Conservation (phyloP, 2,888 invertebrate species). For the Panorpa germanica region DNA sequence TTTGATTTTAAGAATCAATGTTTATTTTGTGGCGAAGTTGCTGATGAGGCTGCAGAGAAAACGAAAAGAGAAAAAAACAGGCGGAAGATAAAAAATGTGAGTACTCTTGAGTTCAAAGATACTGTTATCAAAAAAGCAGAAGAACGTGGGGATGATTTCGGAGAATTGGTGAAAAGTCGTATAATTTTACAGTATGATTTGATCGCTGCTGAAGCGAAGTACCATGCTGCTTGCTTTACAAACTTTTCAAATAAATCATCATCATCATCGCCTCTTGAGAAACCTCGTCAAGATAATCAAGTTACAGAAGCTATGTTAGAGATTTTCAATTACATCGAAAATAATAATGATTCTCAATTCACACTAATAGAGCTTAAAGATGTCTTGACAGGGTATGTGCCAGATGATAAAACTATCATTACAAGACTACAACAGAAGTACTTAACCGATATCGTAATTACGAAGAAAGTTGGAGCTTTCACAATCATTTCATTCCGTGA, state of each 20-base stretch:
- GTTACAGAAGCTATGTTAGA: conserved; percentile 19
- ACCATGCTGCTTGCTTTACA: conserved; percentile 19
- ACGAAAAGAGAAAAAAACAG: conserved; percentile 18
- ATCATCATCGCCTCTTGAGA: conserved; percentile 17
- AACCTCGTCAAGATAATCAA: conserved; percentile 18
- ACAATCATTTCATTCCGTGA: no score
- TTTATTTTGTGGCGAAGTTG: conserved; percentile 20
- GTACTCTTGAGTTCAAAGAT: conserved; percentile 19
- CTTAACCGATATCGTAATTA: no score
- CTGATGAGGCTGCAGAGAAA: conserved; percentile 18
- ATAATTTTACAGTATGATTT: conserved; percentile 16
- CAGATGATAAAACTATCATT: no score
- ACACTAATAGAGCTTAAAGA: conserved; percentile 19
- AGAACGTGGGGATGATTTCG: conserved; percentile 18
- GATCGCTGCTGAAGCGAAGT: no score
- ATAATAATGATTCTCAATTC: conserved; percentile 20
- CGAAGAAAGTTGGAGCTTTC: no score
- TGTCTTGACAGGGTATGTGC: no score
- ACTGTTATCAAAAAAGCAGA: conserved; percentile 19
- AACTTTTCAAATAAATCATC: conserved; percentile 17
- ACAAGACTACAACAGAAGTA: no score
- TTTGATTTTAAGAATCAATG: conserved; percentile 17
- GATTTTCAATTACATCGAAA: conserved; percentile 20
- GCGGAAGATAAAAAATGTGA: conserved; percentile 17
- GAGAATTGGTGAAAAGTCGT: conserved; percentile 17